These are phyloP conservation scores for Morpho deidamia DNA, from an alignment of 2,888 invertebrate species.

Conservation along the genomic window DNA sequence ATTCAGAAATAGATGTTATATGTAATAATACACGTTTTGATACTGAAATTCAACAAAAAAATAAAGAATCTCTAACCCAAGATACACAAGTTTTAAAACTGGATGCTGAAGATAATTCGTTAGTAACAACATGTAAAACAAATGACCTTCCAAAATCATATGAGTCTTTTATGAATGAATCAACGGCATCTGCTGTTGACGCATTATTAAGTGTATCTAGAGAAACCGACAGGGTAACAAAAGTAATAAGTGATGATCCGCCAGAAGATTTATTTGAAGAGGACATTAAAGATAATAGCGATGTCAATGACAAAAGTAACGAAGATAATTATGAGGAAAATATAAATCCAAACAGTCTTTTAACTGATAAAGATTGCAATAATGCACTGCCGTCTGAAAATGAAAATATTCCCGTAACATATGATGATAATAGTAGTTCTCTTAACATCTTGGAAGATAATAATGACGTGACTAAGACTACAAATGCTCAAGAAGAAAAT, in stretches of 20 bases:
- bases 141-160: conserved; percentile 20
- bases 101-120: conserved; percentile 1
- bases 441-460: neutral
- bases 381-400: neutral
- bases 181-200: conserved; percentile 69
- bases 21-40: neutral
- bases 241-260: conserved; percentile 57
- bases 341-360: conserved; percentile 4
- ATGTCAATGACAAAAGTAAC: conserved; percentile 34
- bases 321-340: conserved; percentile 22
- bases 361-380: neutral
- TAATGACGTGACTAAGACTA: neutral
- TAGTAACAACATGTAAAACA: neutral
- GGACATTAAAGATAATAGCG: conserved; percentile 49
- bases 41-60: neutral
- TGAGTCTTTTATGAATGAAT: conserved; percentile 55
- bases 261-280: conserved; percentile 72
- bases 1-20: conserved; percentile 3
- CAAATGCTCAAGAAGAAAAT: neutral
- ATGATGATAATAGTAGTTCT: neutral
- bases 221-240: conserved; percentile 63
- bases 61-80: conserved; percentile 3
- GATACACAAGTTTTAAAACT: neutral
- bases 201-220: conserved; percentile 65
- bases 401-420: neutral